Evolutionary conservation across 2,888 invertebrate species (phyloP).

Genomic region (Eupeodes latifasciatus): DNA sequence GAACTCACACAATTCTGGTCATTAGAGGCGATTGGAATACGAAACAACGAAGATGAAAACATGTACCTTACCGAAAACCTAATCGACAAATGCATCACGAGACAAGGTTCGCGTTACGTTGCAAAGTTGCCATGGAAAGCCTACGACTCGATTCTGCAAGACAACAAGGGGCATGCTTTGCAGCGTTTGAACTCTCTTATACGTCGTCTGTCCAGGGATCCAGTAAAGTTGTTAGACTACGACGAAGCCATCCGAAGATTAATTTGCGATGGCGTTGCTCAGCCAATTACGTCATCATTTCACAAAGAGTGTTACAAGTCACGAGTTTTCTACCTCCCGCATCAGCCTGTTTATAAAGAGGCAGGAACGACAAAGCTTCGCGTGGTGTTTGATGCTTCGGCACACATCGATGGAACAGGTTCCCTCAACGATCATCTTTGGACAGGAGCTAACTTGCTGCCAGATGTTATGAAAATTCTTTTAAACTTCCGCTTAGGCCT

Average conservation of each 20-base stretch:
- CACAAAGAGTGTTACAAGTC: too few relatives aligned
- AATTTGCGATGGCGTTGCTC: too few relatives aligned
- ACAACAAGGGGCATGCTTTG: background rate
- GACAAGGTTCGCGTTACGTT: background rate
- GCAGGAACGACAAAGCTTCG: too few relatives aligned
- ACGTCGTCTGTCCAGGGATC: constrained; percentile 15
- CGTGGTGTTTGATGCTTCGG: too few relatives aligned
- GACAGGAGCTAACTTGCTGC: constrained; percentile 10
- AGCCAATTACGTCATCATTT: too few relatives aligned
- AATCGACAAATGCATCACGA: constrained; percentile 22
- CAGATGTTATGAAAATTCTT: constrained; percentile 29
- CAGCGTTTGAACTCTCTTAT: too few relatives aligned
- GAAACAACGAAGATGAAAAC: too few relatives aligned
- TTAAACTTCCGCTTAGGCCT: constrained; percentile 38
- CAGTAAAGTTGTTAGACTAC: background rate
- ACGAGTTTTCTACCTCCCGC: too few relatives aligned
- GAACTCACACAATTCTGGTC: background rate
- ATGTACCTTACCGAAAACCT: background rate
- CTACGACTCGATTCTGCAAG: background rate
- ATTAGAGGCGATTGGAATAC: too few relatives aligned
- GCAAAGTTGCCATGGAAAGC: constrained; percentile 33
- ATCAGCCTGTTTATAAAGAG: too few relatives aligned
- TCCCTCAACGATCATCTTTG: constrained; percentile 50
- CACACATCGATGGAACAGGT: background rate
- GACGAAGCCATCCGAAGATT: too few relatives aligned